These are phyloP conservation scores for Corythornis leucogaster DNA, from an alignment of 2,797 vertebrate species.

Conservation along the genomic window DNA sequence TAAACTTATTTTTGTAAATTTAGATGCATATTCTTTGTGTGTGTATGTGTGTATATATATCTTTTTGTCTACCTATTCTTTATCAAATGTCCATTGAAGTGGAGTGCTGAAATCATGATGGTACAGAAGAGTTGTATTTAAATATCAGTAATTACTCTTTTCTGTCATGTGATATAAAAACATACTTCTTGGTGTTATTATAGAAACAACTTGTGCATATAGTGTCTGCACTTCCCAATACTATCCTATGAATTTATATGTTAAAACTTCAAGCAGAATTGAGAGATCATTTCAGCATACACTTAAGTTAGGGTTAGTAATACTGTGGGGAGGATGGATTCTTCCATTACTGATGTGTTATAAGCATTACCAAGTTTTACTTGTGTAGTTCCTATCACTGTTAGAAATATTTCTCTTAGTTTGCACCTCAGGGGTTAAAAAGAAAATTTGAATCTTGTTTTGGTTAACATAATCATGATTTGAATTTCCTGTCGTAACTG, in stretches of 20 bases:
- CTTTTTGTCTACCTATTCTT: neutral
- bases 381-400: neutral
- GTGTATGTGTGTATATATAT: neutral
- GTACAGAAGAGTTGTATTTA: neutral
- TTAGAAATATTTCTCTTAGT: neutral
- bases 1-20: constrained; percentile 69
- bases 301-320: neutral
- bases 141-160: neutral
- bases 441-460: neutral
- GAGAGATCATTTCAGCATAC: neutral
- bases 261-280: neutral
- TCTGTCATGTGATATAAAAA: neutral
- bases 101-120: neutral
- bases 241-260: neutral
- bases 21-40: neutral
- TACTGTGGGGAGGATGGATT: neutral
- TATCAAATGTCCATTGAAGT: neutral
- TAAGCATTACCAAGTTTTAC: neutral
- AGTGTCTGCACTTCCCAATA: neutral
- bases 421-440: neutral
- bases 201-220: neutral
- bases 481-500: neutral
- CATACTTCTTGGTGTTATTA: neutral
- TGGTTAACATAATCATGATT: neutral
- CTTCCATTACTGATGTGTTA: neutral